Evolutionary conservation across 2,113 vertebrate genomes (phyloP).

Genomic region (Takifugu bimaculatus): DNA sequence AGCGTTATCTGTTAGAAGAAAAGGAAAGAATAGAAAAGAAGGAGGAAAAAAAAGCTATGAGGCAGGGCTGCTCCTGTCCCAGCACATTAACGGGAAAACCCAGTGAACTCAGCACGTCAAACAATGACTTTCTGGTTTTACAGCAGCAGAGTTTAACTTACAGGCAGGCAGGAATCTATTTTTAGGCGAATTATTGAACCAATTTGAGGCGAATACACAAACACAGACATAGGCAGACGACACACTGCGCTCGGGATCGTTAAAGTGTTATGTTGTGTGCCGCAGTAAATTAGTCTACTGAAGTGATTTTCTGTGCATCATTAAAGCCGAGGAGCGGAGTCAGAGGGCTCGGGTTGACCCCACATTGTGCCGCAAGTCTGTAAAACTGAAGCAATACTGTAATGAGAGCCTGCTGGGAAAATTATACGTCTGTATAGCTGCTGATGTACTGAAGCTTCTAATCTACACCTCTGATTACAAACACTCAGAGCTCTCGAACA

Average conservation of each 20-base stretch:
- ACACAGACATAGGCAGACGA: conserved; percentile 5
- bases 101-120: conserved; percentile 33
- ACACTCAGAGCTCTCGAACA: conserved; percentile 52
- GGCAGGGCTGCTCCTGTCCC: conserved; percentile 34
- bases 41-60: conserved; percentile 17
- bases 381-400: conserved; percentile 58
- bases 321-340: conserved; percentile 52
- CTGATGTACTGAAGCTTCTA: conserved; percentile 66
- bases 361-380: conserved; percentile 49
- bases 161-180: conserved; percentile 30
- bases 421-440: conserved; percentile 67
- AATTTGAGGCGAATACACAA: conserved; percentile 4
- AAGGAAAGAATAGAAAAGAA: neutral
- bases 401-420: conserved; percentile 75
- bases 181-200: conserved; percentile 52
- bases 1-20: conserved; percentile 47
- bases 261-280: conserved; percentile 20
- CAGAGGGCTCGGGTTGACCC: conserved; percentile 55
- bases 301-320: conserved; percentile 48
- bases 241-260: conserved; percentile 7
- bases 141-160: conserved; percentile 21
- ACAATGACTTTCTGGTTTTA: conserved; percentile 28
- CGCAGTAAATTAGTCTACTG: conserved; percentile 40
- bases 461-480: conserved; percentile 73
- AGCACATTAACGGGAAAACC: conserved; percentile 26